Percentiles rank a stretch among this genome's conserved stretches.
Conservation (phyloP, 2,113 vertebrate species). For the Phalacrocorax pelagicus region DNA sequence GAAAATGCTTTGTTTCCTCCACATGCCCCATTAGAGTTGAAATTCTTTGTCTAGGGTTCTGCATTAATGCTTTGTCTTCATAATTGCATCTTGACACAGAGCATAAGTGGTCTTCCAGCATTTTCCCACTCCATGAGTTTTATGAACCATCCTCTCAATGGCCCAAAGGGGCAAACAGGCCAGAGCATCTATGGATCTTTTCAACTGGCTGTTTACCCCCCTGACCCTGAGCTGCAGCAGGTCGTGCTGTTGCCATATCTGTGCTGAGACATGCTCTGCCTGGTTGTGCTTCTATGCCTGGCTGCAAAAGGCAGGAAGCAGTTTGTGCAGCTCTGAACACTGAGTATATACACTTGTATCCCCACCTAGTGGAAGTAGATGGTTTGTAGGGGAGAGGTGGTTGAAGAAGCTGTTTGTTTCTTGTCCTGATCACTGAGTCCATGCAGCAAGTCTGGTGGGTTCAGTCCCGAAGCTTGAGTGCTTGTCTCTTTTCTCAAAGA, state of each 20-base stretch:
- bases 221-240: neutral
- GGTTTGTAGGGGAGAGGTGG: neutral
- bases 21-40: neutral
- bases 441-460: neutral
- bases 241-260: neutral
- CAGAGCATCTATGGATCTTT: neutral
- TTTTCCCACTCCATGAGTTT: neutral
- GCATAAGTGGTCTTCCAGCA: neutral
- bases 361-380: constrained; percentile 15
- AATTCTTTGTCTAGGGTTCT: neutral
- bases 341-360: rapidly evolving
- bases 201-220: neutral
- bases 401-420: neutral
- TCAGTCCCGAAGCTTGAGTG: neutral
- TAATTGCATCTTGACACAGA: neutral
- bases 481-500: neutral
- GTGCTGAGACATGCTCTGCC: neutral
- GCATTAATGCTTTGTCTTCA: neutral
- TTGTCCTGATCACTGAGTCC: neutral
- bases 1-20: neutral
- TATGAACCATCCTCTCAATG: neutral
- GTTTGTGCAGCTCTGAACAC: neutral
- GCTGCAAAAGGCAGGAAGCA: neutral
- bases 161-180: neutral
- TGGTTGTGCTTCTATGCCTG: neutral